Evolutionary conservation across 92 coral and sea anemone species (phyloP).

Genomic region (Anthopleura xanthogrammica): DNA sequence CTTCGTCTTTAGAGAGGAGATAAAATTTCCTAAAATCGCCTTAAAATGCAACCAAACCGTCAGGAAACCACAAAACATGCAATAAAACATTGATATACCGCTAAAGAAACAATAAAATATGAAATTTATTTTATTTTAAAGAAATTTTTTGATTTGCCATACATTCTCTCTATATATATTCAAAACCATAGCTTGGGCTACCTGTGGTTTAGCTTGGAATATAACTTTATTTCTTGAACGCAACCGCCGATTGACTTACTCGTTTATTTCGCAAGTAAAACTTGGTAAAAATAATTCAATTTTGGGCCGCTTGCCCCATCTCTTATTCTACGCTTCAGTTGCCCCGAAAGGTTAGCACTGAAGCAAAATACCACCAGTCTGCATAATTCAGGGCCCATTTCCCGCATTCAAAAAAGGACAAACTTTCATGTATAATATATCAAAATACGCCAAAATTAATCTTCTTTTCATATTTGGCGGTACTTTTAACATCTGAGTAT

Average conservation of each 20-base stretch:
- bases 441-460: slow-evolving; percentile 38
- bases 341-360: not conserved
- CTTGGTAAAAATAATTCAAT: not conserved
- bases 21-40: too few relatives aligned
- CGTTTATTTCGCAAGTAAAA: slow-evolving; percentile 24
- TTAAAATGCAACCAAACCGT: too few relatives aligned
- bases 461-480: not conserved
- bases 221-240: not conserved
- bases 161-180: too few relatives aligned
- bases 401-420: slow-evolving; percentile 9
- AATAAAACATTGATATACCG: too few relatives aligned
- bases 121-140: too few relatives aligned
- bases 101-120: too few relatives aligned
- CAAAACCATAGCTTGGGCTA: too few relatives aligned
- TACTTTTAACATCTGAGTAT: slow-evolving; percentile 4
- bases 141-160: too few relatives aligned
- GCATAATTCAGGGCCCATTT: slow-evolving; percentile 19
- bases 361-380: slow-evolving; percentile 3
- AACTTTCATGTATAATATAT: slow-evolving; percentile 13
- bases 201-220: slow-evolving; percentile 6
- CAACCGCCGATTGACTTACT: slow-evolving; percentile 7
- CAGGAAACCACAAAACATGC: too few relatives aligned
- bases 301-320: slow-evolving; percentile 6
- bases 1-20: too few relatives aligned
- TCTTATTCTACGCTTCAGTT: slow-evolving; percentile 1